phyloP scores from a whole-genome alignment of 23 tunicate genomes.

The Diplosoma virens region DNA sequence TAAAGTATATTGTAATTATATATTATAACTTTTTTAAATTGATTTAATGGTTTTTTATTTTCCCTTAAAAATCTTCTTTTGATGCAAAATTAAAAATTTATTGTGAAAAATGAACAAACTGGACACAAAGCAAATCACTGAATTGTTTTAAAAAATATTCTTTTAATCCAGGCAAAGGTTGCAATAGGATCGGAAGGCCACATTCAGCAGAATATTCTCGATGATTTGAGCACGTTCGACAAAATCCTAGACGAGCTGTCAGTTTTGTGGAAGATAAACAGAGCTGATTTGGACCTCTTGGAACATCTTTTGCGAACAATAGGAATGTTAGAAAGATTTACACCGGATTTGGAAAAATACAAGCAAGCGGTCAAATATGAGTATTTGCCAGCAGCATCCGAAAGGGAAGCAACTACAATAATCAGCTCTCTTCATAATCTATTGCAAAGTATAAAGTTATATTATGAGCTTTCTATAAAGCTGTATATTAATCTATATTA shows the following conservation, averaged over 20 bases:
- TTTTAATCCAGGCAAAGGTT: slow-evolving; percentile 57
- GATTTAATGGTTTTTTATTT: too few relatives aligned
- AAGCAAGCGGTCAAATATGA: slow-evolving; percentile 52
- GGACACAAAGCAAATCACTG: too few relatives aligned
- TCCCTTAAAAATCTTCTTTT: too few relatives aligned
- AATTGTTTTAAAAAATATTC: too few relatives aligned
- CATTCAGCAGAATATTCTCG: slow-evolving; percentile 41
- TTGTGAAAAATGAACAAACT: too few relatives aligned
- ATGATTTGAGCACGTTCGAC: slow-evolving; percentile 54
- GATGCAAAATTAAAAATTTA: too few relatives aligned
- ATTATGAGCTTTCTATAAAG: too few relatives aligned
- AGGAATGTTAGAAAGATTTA: slow-evolving; percentile 69
- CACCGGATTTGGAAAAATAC: slow-evolving; percentile 62
- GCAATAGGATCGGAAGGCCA: slow-evolving; percentile 63
- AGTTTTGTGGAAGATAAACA: slow-evolving; percentile 76
- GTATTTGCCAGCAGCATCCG: slow-evolving; percentile 62
- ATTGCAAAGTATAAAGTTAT: slow-evolving; percentile 88
- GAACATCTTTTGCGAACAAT: slow-evolving; percentile 63
- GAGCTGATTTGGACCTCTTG: slow-evolving; percentile 68
- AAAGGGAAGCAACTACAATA: slow-evolving; percentile 85
- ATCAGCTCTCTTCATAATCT: slow-evolving; percentile 79
- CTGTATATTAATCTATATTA: too few relatives aligned
- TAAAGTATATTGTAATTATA: too few relatives aligned
- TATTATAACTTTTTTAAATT: too few relatives aligned
- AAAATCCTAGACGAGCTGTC: slow-evolving; percentile 74